Percentiles rank a stretch among this genome's conserved stretches.
Evolutionary conservation across 2,888 invertebrate species (phyloP).

Genomic region (Epirrhoe tristata): DNA sequence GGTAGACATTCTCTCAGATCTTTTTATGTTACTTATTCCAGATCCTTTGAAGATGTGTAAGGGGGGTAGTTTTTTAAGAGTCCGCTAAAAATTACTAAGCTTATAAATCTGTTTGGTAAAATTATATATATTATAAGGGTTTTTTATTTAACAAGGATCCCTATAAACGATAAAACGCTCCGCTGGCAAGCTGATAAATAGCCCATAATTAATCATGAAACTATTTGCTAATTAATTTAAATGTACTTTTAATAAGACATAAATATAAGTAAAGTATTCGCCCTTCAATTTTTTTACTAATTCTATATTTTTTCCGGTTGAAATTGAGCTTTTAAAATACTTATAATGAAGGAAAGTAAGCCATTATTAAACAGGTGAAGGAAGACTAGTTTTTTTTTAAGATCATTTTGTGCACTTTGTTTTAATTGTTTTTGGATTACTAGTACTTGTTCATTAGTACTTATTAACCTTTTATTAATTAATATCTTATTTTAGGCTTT

Average conservation of each 20-base stretch:
- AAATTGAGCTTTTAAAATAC: slow-evolving; percentile 11
- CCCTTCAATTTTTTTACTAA: not conserved
- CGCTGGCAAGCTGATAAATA: not conserved
- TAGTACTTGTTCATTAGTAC: not conserved
- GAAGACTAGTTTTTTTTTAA: slow-evolving; percentile 31
- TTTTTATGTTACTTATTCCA: no score
- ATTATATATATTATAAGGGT: no score
- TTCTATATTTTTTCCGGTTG: not conserved
- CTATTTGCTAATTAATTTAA: slow-evolving; percentile 19
- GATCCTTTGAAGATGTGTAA: no score
- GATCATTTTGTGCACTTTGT: slow-evolving; percentile 7
- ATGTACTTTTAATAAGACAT: slow-evolving; percentile 16
- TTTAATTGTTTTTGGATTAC: slow-evolving; percentile 7
- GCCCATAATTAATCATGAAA: not conserved
- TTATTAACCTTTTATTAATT: not conserved
- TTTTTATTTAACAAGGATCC: no score
- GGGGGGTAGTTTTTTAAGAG: no score
- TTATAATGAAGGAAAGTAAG: slow-evolving; percentile 37
- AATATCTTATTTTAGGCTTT: not conserved
- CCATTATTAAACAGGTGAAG: slow-evolving; percentile 36
- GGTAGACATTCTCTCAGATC: no score
- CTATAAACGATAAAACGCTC: not conserved
- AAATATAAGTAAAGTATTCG: slow-evolving; percentile 1
- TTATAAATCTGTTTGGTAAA: no score
- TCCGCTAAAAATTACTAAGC: no score